Evolutionary conservation across 1,140 invertebrate species (phyloP).

Genomic region (Periplaneta americana): DNA sequence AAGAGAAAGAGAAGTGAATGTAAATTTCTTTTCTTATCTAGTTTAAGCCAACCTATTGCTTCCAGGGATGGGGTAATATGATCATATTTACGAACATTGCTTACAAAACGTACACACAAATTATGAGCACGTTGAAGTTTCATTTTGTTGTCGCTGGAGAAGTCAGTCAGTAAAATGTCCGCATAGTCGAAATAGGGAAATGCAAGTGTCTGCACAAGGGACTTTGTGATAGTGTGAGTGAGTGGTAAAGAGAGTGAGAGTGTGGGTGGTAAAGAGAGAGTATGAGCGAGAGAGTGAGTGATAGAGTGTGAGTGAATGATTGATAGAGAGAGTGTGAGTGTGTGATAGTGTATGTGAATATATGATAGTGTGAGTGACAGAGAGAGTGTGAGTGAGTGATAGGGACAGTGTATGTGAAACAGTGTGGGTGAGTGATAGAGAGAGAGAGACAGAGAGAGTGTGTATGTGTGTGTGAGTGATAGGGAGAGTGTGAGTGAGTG

Average conservation of each 20-base stretch:
- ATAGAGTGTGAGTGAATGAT: background rate
- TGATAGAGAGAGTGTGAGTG: background rate
- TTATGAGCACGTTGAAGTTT: too few relatives aligned
- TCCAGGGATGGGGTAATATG: too few relatives aligned
- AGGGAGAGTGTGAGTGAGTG: background rate
- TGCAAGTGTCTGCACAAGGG: too few relatives aligned
- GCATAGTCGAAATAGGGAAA: too few relatives aligned
- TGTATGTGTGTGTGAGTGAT: background rate
- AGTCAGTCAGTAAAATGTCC: too few relatives aligned
- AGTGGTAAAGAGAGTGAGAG: background rate
- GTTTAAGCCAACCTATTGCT: too few relatives aligned
- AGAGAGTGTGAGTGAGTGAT: background rate
- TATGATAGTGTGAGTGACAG: background rate
- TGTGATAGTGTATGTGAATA: background rate
- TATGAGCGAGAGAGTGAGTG: background rate
- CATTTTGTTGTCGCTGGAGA: too few relatives aligned
- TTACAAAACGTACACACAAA: too few relatives aligned
- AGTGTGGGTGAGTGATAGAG: background rate
- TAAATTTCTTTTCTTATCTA: too few relatives aligned
- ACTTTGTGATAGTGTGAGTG: background rate
- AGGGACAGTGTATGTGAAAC: background rate
- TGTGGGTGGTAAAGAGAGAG: background rate
- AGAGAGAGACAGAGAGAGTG: background rate
- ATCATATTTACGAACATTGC: too few relatives aligned
- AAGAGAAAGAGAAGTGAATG: too few relatives aligned